Base-by-base conservation (phyloP, 2,797 vertebrate species). In the Brachyalestes nurse region DNA sequence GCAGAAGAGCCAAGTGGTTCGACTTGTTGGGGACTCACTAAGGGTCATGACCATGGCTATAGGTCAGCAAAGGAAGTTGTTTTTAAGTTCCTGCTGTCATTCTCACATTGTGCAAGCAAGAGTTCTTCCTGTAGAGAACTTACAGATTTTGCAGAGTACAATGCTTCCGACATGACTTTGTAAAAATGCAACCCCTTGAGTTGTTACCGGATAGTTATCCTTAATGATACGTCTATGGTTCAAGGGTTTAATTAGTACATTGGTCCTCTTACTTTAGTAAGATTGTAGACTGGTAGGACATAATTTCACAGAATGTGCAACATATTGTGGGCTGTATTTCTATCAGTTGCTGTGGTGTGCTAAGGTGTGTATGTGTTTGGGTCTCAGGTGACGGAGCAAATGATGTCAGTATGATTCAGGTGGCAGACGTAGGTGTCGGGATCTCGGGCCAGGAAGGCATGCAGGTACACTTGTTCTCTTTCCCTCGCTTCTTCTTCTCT, bases 351-450 rank as follows among this genome's bases (percentile, higher is more conserved):
- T 67, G 17, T 72, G 19, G n/a, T 66, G 55, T 77, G 21, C 34
- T 70, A 49, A 74, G 23, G 4, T 82, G 61, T 19, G 5, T 67
- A 34, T 61, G 62, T 23, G n/a, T 21, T 21, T 51, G n/a, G 1
- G 85, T 21, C 76, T 1, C 77, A 99, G 98, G 98, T 88, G 98
- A 99, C 72, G 98, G 98, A 76, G 97, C 98, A 87, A 99, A 99
- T 74, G 98, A 99, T 47, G 97, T 99, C 40, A 97, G 97, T 87
- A 99, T 99, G 97, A 99, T 99, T 86, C 97, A 99, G 77, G 92
- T 95, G 84, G 97, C 98, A 61, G 95, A 99, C 80, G 91, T 93
- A 51, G 98, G 98, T 67, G 87, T 99, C 28, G 98, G 98, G 57
- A 96, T 99, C 86, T 97, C 94, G 0, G 98, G 98, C 69, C 97